These are phyloP conservation scores for Stichopus horrens DNA, from an alignment of 53 echinoderm and acorn worm species.

Conservation along the genomic window DNA sequence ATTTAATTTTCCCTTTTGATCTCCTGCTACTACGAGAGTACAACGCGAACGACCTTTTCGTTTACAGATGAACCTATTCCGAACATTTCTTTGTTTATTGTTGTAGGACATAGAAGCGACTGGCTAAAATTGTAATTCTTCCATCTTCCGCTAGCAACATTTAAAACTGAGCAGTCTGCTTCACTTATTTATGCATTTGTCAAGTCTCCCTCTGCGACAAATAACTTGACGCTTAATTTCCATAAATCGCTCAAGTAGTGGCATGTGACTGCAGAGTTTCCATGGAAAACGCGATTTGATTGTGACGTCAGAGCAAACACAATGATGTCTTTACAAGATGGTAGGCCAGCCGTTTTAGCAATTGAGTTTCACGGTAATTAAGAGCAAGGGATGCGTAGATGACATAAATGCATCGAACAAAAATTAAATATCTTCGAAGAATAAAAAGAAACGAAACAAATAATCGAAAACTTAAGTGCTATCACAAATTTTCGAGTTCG, in stretches of 20 bases:
- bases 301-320: slow-evolving; percentile 8
- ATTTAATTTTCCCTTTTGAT: no score
- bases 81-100: neutral
- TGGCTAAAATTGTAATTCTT: neutral
- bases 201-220: neutral
- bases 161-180: neutral
- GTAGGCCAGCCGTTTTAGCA: slow-evolving; percentile 36
- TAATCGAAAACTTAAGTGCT: no score
- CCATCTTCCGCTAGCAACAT: neutral
- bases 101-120: neutral
- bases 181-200: neutral
- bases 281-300: neutral
- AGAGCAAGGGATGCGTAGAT: slow-evolving; percentile 28
- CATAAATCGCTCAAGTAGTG: slow-evolving; percentile 18
- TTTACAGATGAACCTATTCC: neutral
- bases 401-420: slow-evolving; percentile 20
- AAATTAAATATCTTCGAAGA: slow-evolving; percentile 13
- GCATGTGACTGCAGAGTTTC: slow-evolving; percentile 19
- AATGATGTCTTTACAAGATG: slow-evolving; percentile 14
- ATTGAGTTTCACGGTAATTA: slow-evolving; percentile 39
- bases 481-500: no score
- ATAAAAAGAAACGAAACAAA: neutral
- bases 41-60: no score
- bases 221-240: slow-evolving; percentile 14
- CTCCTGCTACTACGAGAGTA: no score